Base-by-base conservation (phyloP, 2,888 invertebrate species). In the Agrypnus murinus region DNA sequence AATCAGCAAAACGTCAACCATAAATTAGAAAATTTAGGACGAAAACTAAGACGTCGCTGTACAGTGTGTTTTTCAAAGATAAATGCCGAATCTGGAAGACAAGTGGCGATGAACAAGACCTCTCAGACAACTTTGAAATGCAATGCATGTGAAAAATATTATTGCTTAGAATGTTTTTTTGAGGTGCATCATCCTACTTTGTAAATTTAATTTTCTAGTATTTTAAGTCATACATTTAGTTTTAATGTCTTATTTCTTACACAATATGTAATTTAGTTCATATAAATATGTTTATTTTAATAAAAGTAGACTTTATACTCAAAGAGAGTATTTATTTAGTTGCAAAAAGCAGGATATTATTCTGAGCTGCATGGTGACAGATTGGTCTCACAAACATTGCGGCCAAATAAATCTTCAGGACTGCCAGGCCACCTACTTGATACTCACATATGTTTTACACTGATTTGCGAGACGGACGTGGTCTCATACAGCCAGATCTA, bases 91-190 rank as follows among this genome's bases (percentile, higher is more conserved):
- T 38, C n/a, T 46, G 34, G 46, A 1, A 32, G 32, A 36, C 25
- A 15, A 31, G n/a, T 34, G 12, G 46, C 48, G 15, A 43, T n/a
- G n/a, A 58, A 25, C 5, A 58, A 38, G 10, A 34, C 58, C 2
- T 40, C 58, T 2, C 58, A 58, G 12, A 38, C 58, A 14, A 19
- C 15, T 6, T 15, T 58, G 2, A 50, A 53, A 31, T 64, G 64
- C 31, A 10, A 12, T 9, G 31, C 8, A 0, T 64, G 40, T 25
- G 40, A 64, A 40, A 64, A 64, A 64, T 31, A n/a, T 17, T 38
- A 53, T 40, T 64, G 53, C 10, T 31, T 53, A 2, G 64, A 64
- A n/a, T 64, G 64, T 40, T 64, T 64, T 50, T 64, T 64, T 64
- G 38, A 15, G 7, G 14, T 9, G 9, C 53, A 64, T 31, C 14